Base-by-base conservation (phyloP, 2,797 vertebrate genomes). In the Hippoglossus hippoglossus region DNA sequence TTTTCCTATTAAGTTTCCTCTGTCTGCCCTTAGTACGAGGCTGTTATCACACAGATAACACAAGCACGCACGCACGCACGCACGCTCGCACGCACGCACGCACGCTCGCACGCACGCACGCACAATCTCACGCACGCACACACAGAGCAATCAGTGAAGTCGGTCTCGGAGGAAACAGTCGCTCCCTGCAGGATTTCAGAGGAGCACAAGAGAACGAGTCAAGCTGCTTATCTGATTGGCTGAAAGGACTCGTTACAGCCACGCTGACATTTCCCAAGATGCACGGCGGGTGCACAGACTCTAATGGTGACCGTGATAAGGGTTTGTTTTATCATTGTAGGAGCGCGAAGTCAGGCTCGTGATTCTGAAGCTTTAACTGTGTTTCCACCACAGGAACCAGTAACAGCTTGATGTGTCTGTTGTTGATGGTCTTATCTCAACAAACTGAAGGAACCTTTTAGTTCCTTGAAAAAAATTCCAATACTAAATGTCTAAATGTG, bases 1-100 rank as follows among this genome's bases (percentile, higher is more conserved):
- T 77, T 77, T 79, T 77, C 77, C 65, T 61, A 72, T 82, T 75
- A 80, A 55, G 65, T 64, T 71, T 67, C 44, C 44, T 39, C 5
- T 1, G 19, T 26, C 54, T 49, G n/a, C 47, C 47, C 18, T 49
- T 6, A 49, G 47, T 49, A 21, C 47, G 8, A 49, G 47, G 16
- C 67, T 57, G 62, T 51, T 63, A 52, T 68, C 61, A 57, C 9
- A 21, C 39, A 66, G 81, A 84, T 86, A 85, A 80, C 50, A 56
- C 46, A 3, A 47, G 22, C 26, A 26, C 31, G 5, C n/a, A 34
- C 26, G 34, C 50, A 22, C 31, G 21, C n/a, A 24, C n/a, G 1
- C 31, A 15, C 26, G 34, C 51, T 39, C n/a, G 39, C n/a, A 22
- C 34, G 24, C 31, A 16, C 22, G 5, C n/a, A 34, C 26, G 34